Conservation (phyloP, 2,113 vertebrate species). For the Sinocyclocheilus grahami region DNA sequence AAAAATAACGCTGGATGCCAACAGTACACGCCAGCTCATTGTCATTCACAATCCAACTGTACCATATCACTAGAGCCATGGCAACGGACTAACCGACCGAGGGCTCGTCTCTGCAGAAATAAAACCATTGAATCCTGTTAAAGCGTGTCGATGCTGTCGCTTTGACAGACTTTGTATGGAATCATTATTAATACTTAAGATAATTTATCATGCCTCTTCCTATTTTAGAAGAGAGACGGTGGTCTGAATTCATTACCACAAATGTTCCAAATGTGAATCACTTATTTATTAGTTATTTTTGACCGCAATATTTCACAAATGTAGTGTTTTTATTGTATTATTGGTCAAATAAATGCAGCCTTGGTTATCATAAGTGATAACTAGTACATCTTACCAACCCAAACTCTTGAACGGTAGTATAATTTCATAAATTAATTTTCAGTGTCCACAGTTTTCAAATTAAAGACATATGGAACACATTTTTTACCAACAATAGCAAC, state of each 20-base stretch:
- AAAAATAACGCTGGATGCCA: slow-evolving; percentile 37
- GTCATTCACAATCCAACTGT: slow-evolving; percentile 38
- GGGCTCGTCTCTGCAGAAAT: slow-evolving; percentile 63
- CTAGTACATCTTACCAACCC: no score
- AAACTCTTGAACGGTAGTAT: no score
- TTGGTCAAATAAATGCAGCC: no score
- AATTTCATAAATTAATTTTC: no score
- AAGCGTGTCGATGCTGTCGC: neutral
- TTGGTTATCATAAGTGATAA: no score
- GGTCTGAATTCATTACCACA: neutral
- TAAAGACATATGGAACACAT: no score
- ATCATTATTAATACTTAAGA: neutral
- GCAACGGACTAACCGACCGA: slow-evolving; percentile 66
- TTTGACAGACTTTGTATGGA: neutral
- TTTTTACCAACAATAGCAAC: no score
- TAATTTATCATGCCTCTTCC: neutral
- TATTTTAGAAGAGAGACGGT: neutral
- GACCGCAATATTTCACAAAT: no score
- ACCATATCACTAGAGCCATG: slow-evolving; percentile 37
- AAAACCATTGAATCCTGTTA: slow-evolving; percentile 51
- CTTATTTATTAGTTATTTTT: no score
- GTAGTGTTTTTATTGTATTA: no score
- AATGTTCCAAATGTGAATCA: neutral
- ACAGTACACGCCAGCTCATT: slow-evolving; percentile 33
- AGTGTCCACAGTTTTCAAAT: no score